Conservation (phyloP, 2,888 invertebrate genomes). For the Podabrus alpinus region DNA sequence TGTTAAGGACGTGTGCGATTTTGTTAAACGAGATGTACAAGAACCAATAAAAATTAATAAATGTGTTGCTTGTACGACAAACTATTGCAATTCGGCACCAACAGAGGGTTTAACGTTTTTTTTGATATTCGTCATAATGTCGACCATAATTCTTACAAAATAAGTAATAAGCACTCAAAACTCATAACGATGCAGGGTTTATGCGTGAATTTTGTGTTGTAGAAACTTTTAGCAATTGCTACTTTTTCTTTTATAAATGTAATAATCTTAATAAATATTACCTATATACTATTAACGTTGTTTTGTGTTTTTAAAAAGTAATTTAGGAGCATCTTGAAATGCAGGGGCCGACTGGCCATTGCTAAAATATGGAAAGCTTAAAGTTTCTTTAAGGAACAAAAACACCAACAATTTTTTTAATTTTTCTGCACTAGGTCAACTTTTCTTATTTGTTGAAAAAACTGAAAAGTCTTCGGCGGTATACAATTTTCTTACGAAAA, state of each 20-base stretch:
- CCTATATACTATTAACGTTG: too few species aligned
- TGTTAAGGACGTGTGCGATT: slow-evolving; percentile 1
- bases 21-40: neutral
- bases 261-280: neutral
- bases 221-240: neutral
- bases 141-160: neutral
- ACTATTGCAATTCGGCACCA: slow-evolving; percentile 6
- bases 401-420: too few species aligned
- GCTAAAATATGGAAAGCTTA: too few species aligned
- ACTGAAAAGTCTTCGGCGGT: too few species aligned
- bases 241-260: too few species aligned
- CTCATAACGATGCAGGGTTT: neutral
- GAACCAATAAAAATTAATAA: neutral
- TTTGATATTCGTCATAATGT: neutral
- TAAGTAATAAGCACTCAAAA: neutral
- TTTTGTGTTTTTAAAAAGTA: too few species aligned
- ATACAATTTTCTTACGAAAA: too few species aligned
- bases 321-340: too few species aligned
- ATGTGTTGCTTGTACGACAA: neutral
- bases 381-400: too few species aligned
- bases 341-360: too few species aligned
- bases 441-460: too few species aligned
- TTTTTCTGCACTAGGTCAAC: too few species aligned
- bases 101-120: neutral
- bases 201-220: neutral